Base-by-base conservation (phyloP, 2,113 vertebrate genomes). In the Probosciger aterrimus region DNA sequence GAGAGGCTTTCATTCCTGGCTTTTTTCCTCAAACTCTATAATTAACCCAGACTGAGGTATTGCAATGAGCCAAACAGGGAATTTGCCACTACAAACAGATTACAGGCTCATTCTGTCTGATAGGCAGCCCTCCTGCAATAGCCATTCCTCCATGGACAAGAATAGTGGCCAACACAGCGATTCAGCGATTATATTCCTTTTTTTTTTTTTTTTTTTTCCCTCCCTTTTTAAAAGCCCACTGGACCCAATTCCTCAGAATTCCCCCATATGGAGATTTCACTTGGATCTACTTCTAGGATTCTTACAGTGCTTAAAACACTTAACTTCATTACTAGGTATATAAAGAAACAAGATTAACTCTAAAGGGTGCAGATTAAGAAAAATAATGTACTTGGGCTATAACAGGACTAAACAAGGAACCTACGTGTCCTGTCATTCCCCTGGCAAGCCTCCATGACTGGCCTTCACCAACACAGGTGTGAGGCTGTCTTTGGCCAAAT, bases 361-460 rank as follows among this genome's bases (percentile, higher is more conserved):
- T 59, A 33, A 84, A 70, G 23, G 28, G 43, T 63, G 31, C 33
- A 70, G n/a, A 14, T 39, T 71, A 71, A 71, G 31, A 55, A 86
- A 92, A 86, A 81, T 25, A 47, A 82, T 0, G 0, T 64, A 47
- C 33, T 44, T 47, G 10, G 44, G 41, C 62, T 87, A 6, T 7
- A 89, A 60, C n/a, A 92, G 49, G 57, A 89, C 57, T 71, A 60
- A 71, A 82, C 50, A 84, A 89, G 35, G 80, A 80, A 79, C 24
- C 18, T 37, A 57, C 9, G 0, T 10, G 67, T 43, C 52, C 70
- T 31, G 11, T 64, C 44, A 47, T 9, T 90, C 19, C 33, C 43
- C 22, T 0, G 0, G 22, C 0, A 0, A 88, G 53, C 41, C 46
- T 91, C 39, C 5, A 3, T 4, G 18, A 82, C 52, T 64, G n/a